phyloP scores from a whole-genome alignment of 1,140 invertebrate species.

The Drosophila miranda region DNA sequence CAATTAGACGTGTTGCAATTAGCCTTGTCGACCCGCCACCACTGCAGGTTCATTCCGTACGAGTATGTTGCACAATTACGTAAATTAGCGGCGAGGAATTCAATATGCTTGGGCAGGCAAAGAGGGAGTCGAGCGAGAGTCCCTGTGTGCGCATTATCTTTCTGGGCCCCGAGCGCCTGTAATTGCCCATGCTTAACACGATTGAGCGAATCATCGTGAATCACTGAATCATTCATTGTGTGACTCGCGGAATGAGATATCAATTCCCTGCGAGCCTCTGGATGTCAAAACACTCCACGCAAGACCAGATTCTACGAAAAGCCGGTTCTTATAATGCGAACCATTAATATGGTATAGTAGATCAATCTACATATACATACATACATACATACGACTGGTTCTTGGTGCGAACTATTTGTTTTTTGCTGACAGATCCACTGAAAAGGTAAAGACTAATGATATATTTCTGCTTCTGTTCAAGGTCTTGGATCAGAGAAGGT shows the following conservation, averaged over 20 bases:
- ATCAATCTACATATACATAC: not conserved
- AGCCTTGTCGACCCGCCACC: slow-evolving; percentile 33
- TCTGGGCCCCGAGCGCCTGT: slow-evolving; percentile 31
- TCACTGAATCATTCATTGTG: slow-evolving; percentile 10
- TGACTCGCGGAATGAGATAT: not conserved
- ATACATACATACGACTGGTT: too few relatives aligned
- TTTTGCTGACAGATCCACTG: not conserved
- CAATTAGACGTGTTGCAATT: slow-evolving; percentile 24
- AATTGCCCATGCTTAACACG: slow-evolving; percentile 66
- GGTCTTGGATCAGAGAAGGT: not conserved
- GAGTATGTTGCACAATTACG: slow-evolving; percentile 61
- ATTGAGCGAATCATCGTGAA: slow-evolving; percentile 45
- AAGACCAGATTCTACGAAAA: too few relatives aligned
- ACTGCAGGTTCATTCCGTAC: not conserved
- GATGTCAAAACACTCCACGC: not conserved
- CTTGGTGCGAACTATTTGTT: not conserved
- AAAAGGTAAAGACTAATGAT: not conserved
- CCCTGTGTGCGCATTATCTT: slow-evolving; percentile 41
- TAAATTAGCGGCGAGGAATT: slow-evolving; percentile 73
- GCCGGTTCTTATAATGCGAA: too few relatives aligned
- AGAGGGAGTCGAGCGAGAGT: slow-evolving; percentile 23
- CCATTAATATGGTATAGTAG: too few relatives aligned
- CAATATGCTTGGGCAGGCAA: slow-evolving; percentile 59
- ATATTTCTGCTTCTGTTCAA: not conserved
- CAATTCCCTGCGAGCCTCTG: not conserved